These are phyloP conservation scores for Stenchaetothrips biformis DNA, from an alignment of 2,888 invertebrate species.

Conservation along the genomic window DNA sequence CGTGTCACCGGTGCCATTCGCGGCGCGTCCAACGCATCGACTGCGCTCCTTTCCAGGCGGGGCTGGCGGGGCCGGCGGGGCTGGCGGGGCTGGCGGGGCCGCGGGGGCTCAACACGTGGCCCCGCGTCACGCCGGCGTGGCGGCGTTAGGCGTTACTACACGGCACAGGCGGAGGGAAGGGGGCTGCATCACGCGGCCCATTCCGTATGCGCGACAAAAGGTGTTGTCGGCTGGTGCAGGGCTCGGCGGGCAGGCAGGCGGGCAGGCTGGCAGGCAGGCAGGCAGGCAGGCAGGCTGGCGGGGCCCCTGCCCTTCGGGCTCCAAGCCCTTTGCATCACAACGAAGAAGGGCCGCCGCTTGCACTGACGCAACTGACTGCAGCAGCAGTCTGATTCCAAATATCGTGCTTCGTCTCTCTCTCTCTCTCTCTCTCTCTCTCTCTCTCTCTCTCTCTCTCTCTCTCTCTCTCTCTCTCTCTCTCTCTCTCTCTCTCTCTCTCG, in stretches of 20 bases:
- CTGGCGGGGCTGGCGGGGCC: background rate
- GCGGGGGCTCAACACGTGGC: background rate
- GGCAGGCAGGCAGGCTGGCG: background rate
- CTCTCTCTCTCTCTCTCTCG: too few species aligned
- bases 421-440: too few species aligned
- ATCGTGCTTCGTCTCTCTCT: too few species aligned
- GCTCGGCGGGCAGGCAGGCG: background rate
- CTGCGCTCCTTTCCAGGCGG: too few species aligned
- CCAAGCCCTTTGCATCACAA: background rate
- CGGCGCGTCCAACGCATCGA: too few species aligned
- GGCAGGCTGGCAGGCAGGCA: background rate
- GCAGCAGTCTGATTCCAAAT: background rate
- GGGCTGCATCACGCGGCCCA: background rate
- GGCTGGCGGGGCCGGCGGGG: background rate
- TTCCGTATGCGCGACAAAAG: slow-evolving; percentile 9
- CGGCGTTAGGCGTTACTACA: background rate
- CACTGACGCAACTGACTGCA: background rate
- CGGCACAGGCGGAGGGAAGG: background rate
- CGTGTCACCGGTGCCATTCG: too few species aligned
- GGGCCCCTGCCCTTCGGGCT: background rate
- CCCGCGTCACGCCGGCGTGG: background rate
- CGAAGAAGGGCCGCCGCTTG: background rate
- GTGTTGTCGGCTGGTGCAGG: background rate
- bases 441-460: too few species aligned
- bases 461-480: too few species aligned